Evolutionary conservation across 2,888 invertebrate genomes (phyloP), one percentile per base, ranked within the genome.

Genomic region (Hypercompe scribonia): DNA sequence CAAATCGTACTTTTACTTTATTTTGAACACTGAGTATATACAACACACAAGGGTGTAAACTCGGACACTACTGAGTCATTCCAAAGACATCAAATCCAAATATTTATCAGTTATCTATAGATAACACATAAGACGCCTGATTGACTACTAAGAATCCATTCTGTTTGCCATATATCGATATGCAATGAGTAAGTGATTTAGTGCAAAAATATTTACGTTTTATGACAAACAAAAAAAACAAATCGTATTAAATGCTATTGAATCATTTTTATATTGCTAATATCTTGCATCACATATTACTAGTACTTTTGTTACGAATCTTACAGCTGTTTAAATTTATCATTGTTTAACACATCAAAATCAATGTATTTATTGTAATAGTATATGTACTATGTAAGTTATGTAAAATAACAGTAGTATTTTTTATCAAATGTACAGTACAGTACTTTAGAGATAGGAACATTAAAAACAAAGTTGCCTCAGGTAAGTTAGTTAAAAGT

Each of bases 81-180:
- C 91, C 89, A 91, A 93, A 88, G 90, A 88, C 86, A 82, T 81
- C 86, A 86, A 91, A 92, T 92, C 88, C 89, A 80, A 78, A 82
- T 76, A 71, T 80, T 79, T 89, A 88, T 88, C 90, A 84, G 83
- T 78, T 80, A 88, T 86, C 81, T 80, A 42, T 69, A 80, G 90
- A 90, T 90, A 90, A 93, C 90, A 83, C 79, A 83, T 86, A 87
- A 90, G 86, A 81, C 87, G 88, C 80, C 76, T 76, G 89, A 90
- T 90, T 88, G 90, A 89, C 87, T 92, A 91, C 90, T 82, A 72
- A 88, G 91, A 91, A 93, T 85, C 67, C 33, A 50, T 68, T 39
- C 68, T 58, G 39, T 69, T 64, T 42, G 70, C 42, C 39, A 63
- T 46, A 65, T 65, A 70, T 64, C 46, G 63, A 46, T 46, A 36